Percentiles rank a stretch among this genome's conserved stretches.
These are phyloP conservation scores for Beroe forskalii DNA, from an alignment of 37 sponge, comb jelly and placozoan species.

Conservation along the genomic window DNA sequence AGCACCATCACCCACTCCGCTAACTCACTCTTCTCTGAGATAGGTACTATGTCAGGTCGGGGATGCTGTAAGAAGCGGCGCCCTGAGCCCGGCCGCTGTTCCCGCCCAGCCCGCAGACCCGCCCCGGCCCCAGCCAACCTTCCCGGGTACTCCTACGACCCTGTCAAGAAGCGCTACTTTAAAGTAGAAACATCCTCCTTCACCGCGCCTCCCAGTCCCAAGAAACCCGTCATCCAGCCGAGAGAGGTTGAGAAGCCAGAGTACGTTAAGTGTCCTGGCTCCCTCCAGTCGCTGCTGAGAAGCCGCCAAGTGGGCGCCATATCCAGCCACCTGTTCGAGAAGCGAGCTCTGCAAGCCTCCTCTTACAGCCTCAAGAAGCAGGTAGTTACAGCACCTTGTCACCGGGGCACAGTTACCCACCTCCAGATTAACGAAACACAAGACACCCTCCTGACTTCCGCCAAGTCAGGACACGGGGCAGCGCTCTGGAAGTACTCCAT, in stretches of 20 bases:
- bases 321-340: neutral
- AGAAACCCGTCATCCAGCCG: too few species aligned
- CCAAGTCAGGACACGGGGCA: constrained; percentile 16
- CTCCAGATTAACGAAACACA: neutral
- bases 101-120: neutral
- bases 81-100: neutral
- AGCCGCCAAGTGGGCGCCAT: neutral
- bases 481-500: constrained; percentile 13
- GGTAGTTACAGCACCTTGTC: neutral
- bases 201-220: too few species aligned
- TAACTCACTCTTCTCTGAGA: too few species aligned
- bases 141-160: constrained; percentile 26
- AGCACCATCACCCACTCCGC: too few species aligned
- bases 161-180: neutral
- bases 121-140: neutral
- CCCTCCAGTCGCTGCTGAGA: neutral
- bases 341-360: neutral
- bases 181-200: too few species aligned
- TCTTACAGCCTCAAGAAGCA: constrained; percentile 3
- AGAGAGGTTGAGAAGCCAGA: neutral
- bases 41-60: constrained; percentile 7
- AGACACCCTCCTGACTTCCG: neutral
- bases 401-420: constrained; percentile 26
- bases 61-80: neutral
- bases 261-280: neutral